phyloP scores from a whole-genome alignment of 2,888 invertebrate genomes.

The Teinopalpus imperialis region DNA sequence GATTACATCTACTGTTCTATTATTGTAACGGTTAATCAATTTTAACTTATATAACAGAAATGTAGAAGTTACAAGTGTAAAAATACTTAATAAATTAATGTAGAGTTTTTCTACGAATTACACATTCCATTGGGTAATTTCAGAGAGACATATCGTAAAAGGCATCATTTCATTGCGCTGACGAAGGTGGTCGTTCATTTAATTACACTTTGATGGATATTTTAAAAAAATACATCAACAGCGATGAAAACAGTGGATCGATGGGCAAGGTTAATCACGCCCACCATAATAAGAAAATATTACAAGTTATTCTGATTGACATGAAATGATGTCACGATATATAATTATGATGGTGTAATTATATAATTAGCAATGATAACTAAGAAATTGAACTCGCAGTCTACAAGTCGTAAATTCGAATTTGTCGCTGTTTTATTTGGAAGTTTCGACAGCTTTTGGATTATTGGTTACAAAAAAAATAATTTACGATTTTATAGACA shows the following conservation, averaged over 20 bases:
- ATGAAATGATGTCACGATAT: conserved; percentile 5
- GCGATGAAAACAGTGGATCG: conserved; percentile 9
- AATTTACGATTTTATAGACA: too few species aligned
- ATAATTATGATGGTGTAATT: background rate
- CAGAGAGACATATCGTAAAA: conserved; percentile 37
- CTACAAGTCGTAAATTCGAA: too few species aligned
- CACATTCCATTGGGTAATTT: conserved; percentile 16
- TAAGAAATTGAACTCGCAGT: too few species aligned
- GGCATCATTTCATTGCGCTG: conserved; percentile 43
- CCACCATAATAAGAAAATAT: conserved; percentile 13
- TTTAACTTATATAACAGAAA: too few species aligned
- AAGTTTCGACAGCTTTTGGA: too few species aligned
- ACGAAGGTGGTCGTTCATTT: conserved; percentile 40
- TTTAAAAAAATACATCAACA: conserved; percentile 42
- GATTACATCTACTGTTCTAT: too few species aligned
- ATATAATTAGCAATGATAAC: background rate
- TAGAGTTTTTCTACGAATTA: conserved; percentile 27
- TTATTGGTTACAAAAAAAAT: too few species aligned
- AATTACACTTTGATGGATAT: conserved; percentile 54
- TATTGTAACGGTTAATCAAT: too few species aligned
- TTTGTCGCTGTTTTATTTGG: too few species aligned
- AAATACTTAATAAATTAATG: background rate
- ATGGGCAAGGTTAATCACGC: conserved; percentile 9
- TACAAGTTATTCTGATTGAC: conserved; percentile 14
- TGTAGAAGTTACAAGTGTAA: background rate